phyloP scores from a whole-genome alignment of 2,797 vertebrate genomes.

The Cossypha heuglini region DNA sequence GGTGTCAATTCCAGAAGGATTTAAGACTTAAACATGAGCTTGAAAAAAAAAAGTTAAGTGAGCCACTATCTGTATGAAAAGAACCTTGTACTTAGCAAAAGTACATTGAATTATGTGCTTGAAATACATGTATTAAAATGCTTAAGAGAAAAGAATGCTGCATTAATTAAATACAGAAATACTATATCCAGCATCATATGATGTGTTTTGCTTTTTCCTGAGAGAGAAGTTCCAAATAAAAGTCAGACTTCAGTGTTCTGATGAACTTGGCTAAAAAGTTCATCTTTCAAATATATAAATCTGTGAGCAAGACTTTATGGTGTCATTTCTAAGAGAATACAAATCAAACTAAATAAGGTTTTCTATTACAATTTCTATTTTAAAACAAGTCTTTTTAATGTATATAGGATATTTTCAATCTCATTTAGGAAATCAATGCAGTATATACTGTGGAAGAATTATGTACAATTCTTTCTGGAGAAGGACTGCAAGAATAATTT shows the following conservation, averaged over 20 bases:
- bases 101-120: slow-evolving; percentile 1
- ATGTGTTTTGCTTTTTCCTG: background rate
- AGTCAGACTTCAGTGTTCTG: background rate
- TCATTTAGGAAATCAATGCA: background rate
- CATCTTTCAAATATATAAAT: background rate
- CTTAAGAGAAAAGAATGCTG: background rate
- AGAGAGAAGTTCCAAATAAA: background rate
- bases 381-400: background rate
- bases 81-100: slow-evolving; percentile 19
- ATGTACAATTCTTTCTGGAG: background rate
- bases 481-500: background rate
- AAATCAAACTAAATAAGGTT: background rate
- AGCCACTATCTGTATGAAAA: slow-evolving; percentile 38
- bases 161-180: background rate
- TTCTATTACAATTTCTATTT: background rate
- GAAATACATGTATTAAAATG: background rate
- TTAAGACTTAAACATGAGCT: slow-evolving; percentile 50
- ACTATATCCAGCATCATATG: background rate
- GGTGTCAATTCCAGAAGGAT: slow-evolving; percentile 62
- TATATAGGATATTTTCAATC: background rate
- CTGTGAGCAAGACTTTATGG: background rate
- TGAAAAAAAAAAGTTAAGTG: slow-evolving; percentile 21
- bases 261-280: background rate
- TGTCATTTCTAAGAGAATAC: background rate
- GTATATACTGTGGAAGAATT: background rate